Conservation (phyloP, 1,140 invertebrate species). For the Drosophila jambulina region DNA sequence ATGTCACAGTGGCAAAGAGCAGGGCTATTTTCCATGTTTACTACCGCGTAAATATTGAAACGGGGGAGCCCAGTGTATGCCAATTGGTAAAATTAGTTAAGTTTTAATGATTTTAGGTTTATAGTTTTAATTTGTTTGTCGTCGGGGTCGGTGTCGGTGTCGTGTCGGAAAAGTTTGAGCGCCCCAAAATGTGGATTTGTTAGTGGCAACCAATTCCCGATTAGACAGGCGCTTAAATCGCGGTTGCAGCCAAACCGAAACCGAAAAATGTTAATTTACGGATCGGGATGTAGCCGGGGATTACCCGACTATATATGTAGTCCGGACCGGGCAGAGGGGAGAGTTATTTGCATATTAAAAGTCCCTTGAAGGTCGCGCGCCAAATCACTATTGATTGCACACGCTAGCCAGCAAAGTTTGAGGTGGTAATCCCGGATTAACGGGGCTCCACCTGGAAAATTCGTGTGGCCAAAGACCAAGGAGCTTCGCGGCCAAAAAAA, state of each 20-base stretch:
- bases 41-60: slow-evolving; percentile 11
- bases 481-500: not conserved
- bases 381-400: slow-evolving; percentile 23
- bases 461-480: slow-evolving; percentile 11
- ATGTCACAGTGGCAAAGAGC: not conserved
- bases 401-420: slow-evolving; percentile 10
- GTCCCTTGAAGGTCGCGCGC: slow-evolving; percentile 17
- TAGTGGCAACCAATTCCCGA: slow-evolving; percentile 4
- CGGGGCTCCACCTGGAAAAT: slow-evolving; percentile 15
- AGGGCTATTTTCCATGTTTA: slow-evolving; percentile 15
- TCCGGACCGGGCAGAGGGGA: not conserved
- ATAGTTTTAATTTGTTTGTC: slow-evolving; percentile 21
- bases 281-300: slow-evolving; percentile 11
- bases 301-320: not conserved
- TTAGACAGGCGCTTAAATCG: slow-evolving; percentile 5
- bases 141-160: not conserved
- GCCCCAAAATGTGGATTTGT: slow-evolving; percentile 6
- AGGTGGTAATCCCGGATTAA: slow-evolving; percentile 21
- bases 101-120: slow-evolving; percentile 19
- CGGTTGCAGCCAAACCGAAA: not conserved
- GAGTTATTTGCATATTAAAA: slow-evolving; percentile 24
- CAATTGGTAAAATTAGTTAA: slow-evolving; percentile 19
- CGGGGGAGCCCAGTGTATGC: not conserved
- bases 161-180: not conserved
- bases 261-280: slow-evolving; percentile 30